These are phyloP conservation scores for Syndactyla subalaris DNA, from an alignment of 2,797 vertebrate genomes.

Conservation along the genomic window DNA sequence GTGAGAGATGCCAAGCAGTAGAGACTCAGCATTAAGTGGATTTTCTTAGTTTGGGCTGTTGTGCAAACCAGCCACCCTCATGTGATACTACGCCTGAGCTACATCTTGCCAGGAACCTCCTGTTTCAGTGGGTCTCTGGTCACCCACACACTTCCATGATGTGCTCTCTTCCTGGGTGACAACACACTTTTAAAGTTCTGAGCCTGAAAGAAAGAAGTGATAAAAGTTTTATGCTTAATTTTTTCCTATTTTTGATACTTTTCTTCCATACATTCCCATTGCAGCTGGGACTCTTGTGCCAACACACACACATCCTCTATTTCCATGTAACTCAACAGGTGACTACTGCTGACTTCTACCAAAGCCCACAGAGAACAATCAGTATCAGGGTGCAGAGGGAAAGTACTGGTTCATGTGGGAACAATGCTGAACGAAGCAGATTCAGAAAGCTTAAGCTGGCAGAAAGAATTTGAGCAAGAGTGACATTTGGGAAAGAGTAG, in stretches of 20 bases:
- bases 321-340: neutral
- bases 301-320: neutral
- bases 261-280: neutral
- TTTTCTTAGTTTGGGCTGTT: constrained; percentile 6
- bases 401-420: neutral
- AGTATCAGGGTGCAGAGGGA: neutral
- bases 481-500: constrained; percentile 17
- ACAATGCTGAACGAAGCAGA: neutral
- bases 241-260: neutral
- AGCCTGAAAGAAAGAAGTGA: neutral
- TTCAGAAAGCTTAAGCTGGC: neutral
- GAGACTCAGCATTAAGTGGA: neutral
- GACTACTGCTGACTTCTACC: neutral
- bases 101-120: neutral
- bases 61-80: constrained; percentile 14
- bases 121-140: neutral
- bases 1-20: neutral
- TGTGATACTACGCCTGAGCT: neutral
- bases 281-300: neutral
- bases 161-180: neutral
- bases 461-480: neutral
- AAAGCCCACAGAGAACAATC: neutral
- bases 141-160: neutral
- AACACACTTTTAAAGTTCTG: neutral
- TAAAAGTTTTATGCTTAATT: neutral